A percentile compares a stretch with the other conserved stretches of the same genome.
Evolutionary conservation across 2,797 vertebrate species (phyloP).

Genomic region (Fistularia commersonii): DNA sequence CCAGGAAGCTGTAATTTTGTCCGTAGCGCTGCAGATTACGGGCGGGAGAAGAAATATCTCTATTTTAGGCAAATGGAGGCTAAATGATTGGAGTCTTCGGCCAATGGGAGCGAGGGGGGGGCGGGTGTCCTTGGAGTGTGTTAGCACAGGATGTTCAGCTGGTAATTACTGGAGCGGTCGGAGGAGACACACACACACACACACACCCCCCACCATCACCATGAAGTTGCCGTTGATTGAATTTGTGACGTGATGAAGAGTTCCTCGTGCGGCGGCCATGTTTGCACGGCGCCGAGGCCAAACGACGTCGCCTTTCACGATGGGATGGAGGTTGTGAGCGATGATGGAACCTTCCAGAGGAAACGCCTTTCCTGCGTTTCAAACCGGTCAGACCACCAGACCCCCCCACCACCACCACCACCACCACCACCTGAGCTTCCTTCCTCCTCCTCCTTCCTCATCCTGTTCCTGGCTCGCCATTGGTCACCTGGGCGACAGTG

Average conservation of each 20-base stretch:
- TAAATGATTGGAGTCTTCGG: constrained; percentile 48
- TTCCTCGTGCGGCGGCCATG: constrained; percentile 42
- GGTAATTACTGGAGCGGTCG: constrained; percentile 34
- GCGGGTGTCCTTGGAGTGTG: constrained; percentile 21
- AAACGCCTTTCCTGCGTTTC: too few relatives aligned
- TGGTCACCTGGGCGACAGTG: constrained; percentile 38
- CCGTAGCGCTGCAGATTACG: constrained; percentile 51
- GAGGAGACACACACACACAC: constrained; percentile 13
- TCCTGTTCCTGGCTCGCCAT: constrained; percentile 42
- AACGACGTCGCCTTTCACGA: constrained; percentile 27
- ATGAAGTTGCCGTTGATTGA: constrained; percentile 43
- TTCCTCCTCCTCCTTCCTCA: constrained; percentile 10
- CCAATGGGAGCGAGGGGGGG: constrained; percentile 4
- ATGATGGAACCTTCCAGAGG: too few relatives aligned
- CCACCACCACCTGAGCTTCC: constrained; percentile 36
- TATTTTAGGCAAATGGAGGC: constrained; percentile 47
- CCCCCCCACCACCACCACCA: constrained; percentile 27
- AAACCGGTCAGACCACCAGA: constrained; percentile 18
- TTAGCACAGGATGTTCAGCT: constrained; percentile 34
- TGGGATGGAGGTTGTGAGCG: too few relatives aligned
- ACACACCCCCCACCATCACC: too few relatives aligned
- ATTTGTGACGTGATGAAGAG: constrained; percentile 27
- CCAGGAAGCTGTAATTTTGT: too few relatives aligned
- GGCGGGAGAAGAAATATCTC: constrained; percentile 51
- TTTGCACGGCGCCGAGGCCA: constrained; percentile 36